Evolutionary conservation across 2,113 vertebrate genomes (phyloP).

Genomic region (Aplodontia rufa): DNA sequence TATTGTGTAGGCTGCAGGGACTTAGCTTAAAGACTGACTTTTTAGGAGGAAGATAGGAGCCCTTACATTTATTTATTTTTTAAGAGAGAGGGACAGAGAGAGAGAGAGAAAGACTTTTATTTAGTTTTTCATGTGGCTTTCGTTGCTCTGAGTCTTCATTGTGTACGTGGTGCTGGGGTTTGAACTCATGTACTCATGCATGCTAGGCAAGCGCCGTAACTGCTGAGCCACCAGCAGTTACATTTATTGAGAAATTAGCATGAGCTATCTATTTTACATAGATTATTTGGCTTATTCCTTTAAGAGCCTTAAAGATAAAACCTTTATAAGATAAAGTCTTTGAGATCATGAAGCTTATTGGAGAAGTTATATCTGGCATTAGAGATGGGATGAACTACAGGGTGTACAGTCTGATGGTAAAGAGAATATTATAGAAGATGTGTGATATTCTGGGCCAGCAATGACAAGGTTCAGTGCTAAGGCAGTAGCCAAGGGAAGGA

Average conservation of each 20-base stretch:
- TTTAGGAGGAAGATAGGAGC: not conserved
- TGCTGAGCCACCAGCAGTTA: too few species aligned
- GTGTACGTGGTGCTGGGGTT: too few species aligned
- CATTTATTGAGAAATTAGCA: not conserved
- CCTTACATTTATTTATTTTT: not conserved
- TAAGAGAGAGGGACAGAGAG: too few species aligned
- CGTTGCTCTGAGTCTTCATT: too few species aligned
- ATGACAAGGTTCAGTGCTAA: not conserved
- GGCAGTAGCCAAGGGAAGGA: not conserved
- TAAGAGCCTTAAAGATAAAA: slow-evolving; percentile 2
- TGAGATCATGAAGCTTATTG: not conserved
- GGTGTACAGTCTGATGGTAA: too few species aligned
- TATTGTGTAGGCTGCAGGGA: not conserved
- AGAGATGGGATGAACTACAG: not conserved
- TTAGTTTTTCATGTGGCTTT: too few species aligned
- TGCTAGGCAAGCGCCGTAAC: too few species aligned
- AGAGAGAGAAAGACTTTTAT: too few species aligned
- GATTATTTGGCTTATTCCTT: not conserved
- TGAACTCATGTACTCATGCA: too few species aligned
- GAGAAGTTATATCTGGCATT: not conserved
- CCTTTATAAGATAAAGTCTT: not conserved
- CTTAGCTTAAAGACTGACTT: not conserved
- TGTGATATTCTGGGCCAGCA: not conserved
- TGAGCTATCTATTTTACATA: not conserved
- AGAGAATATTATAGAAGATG: not conserved